A percentile compares a stretch with the other conserved stretches of the same genome.
Evolutionary conservation across 2,113 vertebrate species (phyloP).

Genomic region (mouse (Mus musculus)): GRCm39 chr15:29600501-29601000

Average conservation of each 20-base stretch:
- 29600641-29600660: neutral
- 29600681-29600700: neutral
- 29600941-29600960: neutral
- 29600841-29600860: neutral
- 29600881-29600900: neutral
- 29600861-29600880: neutral
- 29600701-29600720: neutral
- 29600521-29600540: neutral
- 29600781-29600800: neutral
- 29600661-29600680: neutral
- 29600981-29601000: neutral
- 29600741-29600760: neutral
- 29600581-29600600: neutral
- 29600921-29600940: neutral
- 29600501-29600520: neutral
- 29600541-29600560: neutral
- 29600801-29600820: neutral
- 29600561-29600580: neutral
- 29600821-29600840: neutral
- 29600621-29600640: neutral
- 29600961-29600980: neutral
- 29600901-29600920: neutral
- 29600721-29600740: neutral
- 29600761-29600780: neutral
- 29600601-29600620: neutral